Percentiles rank a stretch among this genome's conserved stretches.
These are phyloP conservation scores for Scylla paramamosain DNA, from an alignment of 1,140 invertebrate genomes.

Conservation along the genomic window DNA sequence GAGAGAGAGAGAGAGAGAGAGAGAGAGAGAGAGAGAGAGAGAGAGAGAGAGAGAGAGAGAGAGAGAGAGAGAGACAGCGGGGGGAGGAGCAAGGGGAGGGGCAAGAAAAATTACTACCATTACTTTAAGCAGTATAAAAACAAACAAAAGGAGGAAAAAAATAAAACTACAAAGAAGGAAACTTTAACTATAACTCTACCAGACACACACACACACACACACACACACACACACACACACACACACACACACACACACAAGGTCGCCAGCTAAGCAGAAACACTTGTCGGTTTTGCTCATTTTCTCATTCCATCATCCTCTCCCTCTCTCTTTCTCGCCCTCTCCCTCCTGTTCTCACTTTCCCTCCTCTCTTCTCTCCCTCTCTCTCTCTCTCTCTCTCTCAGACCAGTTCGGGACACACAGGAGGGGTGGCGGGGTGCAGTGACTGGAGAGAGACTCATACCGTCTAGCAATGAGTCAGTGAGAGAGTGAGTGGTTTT, in stretches of 20 bases:
- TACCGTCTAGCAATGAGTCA: background rate
- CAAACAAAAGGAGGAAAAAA: too few species aligned
- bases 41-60: conserved; percentile 35
- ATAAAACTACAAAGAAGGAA: background rate
- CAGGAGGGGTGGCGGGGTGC: background rate
- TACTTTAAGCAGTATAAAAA: too few species aligned
- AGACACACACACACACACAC: background rate
- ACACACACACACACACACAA: background rate
- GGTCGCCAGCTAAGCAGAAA: too few species aligned
- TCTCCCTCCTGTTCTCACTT: background rate
- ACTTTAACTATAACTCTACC: background rate
- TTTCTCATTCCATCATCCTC: background rate
- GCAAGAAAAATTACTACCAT: too few species aligned
- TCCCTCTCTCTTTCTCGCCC: conserved; percentile 32
- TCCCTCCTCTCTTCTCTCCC: too few species aligned
- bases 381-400: too few species aligned
- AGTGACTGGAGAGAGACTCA: background rate
- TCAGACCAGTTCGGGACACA: background rate
- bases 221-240: conserved; percentile 11
- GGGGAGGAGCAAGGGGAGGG: too few species aligned
- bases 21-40: background rate
- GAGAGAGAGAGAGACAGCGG: background rate
- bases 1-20: background rate
- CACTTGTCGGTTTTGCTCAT: background rate
- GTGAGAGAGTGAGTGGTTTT: background rate